These are phyloP conservation scores for Zophobas atratus DNA, from an alignment of 1,140 invertebrate genomes.

Conservation along the genomic window DNA sequence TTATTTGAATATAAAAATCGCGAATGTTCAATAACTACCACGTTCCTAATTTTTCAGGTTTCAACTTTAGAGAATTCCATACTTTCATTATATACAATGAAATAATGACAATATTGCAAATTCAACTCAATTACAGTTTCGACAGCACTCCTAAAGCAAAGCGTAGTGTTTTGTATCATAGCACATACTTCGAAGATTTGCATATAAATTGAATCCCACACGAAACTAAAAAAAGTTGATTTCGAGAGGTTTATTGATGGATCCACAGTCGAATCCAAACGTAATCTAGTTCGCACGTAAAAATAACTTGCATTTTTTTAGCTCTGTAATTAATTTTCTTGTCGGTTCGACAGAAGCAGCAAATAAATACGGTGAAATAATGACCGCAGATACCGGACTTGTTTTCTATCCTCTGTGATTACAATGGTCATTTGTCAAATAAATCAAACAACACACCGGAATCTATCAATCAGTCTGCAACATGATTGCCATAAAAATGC, in stretches of 20 bases:
- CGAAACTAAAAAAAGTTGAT: background rate
- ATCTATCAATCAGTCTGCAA: constrained; percentile 16
- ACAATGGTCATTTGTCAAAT: constrained; percentile 24
- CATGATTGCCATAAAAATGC: background rate
- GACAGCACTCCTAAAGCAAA: background rate
- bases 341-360: background rate
- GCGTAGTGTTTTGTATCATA: background rate
- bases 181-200: constrained; percentile 1
- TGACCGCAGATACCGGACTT: constrained; percentile 14
- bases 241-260: constrained; percentile 32
- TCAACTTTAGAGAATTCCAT: too few relatives aligned
- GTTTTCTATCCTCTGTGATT: constrained; percentile 23
- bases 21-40: too few relatives aligned
- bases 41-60: too few relatives aligned
- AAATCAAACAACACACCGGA: background rate
- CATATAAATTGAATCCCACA: constrained; percentile 30
- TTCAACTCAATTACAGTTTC: too few relatives aligned
- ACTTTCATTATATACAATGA: too few relatives aligned
- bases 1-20: too few relatives aligned
- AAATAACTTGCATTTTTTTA: background rate
- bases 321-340: constrained; percentile 9
- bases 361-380: constrained; percentile 26
- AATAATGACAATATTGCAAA: too few relatives aligned
- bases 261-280: constrained; percentile 2
- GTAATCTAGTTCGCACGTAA: constrained; percentile 21